A percentile compares a stretch with the other conserved stretches of the same genome.
These are phyloP conservation scores for Fundulus diaphanus DNA, from an alignment of 2,797 vertebrate species.

Conservation along the genomic window DNA sequence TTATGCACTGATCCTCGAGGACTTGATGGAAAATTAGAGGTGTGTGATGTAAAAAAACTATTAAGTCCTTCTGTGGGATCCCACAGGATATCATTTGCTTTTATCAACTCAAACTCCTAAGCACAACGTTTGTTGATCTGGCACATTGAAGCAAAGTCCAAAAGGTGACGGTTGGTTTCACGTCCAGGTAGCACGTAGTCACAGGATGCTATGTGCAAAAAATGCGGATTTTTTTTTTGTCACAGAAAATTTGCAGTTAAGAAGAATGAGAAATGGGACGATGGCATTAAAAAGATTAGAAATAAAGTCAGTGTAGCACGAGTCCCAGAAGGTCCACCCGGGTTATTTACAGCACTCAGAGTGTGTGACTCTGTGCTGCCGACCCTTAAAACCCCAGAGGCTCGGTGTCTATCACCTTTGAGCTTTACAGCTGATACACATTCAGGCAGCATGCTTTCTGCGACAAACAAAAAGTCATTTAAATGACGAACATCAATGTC, in stretches of 20 bases:
- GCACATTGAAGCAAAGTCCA: background rate
- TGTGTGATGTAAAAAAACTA: conserved; percentile 63
- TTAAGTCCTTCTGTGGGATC: conserved; percentile 55
- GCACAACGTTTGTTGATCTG: conserved; percentile 4
- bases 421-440: conserved; percentile 41
- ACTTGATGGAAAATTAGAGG: conserved; percentile 62
- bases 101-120: conserved; percentile 15
- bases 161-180: background rate
- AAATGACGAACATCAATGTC: background rate
- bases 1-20: conserved; percentile 62
- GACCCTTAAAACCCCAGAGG: conserved; percentile 45
- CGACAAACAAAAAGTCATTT: conserved; percentile 2
- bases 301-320: background rate
- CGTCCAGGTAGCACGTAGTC: background rate
- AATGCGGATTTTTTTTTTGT: background rate
- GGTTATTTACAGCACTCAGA: conserved; percentile 66
- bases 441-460: conserved; percentile 18
- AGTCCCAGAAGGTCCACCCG: conserved; percentile 55
- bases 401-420: conserved; percentile 58
- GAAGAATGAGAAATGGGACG: background rate
- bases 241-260: background rate
- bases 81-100: conserved; percentile 25
- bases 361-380: conserved; percentile 37
- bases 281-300: background rate
- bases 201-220: too few species aligned